Percentiles rank a stretch among this genome's conserved stretches.
Conservation (phyloP, 1,140 invertebrate genomes). For the Notospermus geniculatus region DNA sequence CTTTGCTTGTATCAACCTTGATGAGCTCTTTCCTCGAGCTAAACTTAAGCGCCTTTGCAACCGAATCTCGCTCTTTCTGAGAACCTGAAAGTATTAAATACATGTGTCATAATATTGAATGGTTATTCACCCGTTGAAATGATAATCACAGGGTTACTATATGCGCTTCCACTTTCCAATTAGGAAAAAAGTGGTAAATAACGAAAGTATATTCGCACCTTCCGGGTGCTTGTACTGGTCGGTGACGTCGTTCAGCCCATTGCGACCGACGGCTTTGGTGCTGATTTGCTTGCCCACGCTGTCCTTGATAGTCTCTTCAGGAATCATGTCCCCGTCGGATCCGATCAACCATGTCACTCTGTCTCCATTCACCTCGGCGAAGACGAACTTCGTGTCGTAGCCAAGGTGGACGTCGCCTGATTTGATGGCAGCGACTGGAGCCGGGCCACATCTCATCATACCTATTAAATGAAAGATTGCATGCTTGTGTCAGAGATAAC, state of each 20-base stretch:
- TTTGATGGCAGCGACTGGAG: constrained; percentile 66
- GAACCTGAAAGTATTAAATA: too few species aligned
- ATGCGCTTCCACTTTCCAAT: too few species aligned
- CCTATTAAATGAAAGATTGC: too few species aligned
- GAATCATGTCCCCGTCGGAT: constrained; percentile 52
- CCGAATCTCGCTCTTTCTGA: too few species aligned
- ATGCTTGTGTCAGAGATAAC: too few species aligned
- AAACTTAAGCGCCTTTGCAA: too few species aligned
- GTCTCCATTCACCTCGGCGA: constrained; percentile 74
- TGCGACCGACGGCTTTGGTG: constrained; percentile 77
- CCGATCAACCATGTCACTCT: constrained; percentile 76
- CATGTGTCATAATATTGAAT: background rate
- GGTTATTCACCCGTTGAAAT: background rate
- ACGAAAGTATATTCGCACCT: too few species aligned
- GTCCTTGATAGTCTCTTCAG: constrained; percentile 1
- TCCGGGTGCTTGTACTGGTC: constrained; percentile 61
- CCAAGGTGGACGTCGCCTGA: constrained; percentile 66
- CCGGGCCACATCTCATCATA: constrained; percentile 66
- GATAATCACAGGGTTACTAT: too few species aligned
- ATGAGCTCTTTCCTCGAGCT: too few species aligned
- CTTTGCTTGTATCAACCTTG: too few species aligned
- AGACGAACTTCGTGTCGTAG: constrained; percentile 73
- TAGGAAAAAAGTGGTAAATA: too few species aligned
- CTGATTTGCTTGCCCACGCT: constrained; percentile 82
- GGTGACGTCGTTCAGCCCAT: constrained; percentile 61